Evolutionary conservation across 1,140 invertebrate species (phyloP), one percentile per base, ranked within the genome.

Genomic region (Musca vetustissima): DNA sequence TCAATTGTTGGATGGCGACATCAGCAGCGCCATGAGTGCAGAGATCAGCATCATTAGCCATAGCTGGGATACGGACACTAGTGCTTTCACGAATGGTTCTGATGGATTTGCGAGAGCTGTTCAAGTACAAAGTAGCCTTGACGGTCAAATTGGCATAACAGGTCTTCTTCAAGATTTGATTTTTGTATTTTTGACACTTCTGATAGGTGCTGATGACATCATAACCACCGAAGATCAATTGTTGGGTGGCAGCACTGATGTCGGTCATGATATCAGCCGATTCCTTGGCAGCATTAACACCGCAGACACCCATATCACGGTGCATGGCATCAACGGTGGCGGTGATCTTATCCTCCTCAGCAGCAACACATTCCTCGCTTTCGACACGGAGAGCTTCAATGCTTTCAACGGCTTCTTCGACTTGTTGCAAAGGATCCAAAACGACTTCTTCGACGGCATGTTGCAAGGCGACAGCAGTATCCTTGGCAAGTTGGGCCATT

Each of bases 371-470:
- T 25, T 73, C 67, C 11, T 74, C 72, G 64, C 61, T 71, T 43
- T 70, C 67, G n/a, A 53, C 52, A 9, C 77, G 77, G 14, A 74
- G 76, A 4, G 64, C 49, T 57, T 80, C 78, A 55, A 79, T 55
- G 17, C 71, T 64, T 0, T 75, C 70, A 17, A 78, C 50, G 22
- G 76, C 77, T 17, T 69, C 65, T 15, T 80, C 78, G 48, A 80
- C 68, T 55, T 79, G 73, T 0, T 78, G 70, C 7, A 76, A 73
- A 7, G 78, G 78, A 67, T 80, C 78, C 17, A 77, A 28, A 3
- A 80, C 72, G 36, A 79, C 79, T 57, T 76, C 72, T 61, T 80
- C 72, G 28, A 73, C 78, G 55, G 79, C 76, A 22, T 75, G 72
- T 0, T 70, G 24, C 66, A 80, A 14, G 8, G 69, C 61, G 13